These are phyloP conservation scores for Anguilla pacifica DNA, from an alignment of 2,797 vertebrate species.

Conservation along the genomic window DNA sequence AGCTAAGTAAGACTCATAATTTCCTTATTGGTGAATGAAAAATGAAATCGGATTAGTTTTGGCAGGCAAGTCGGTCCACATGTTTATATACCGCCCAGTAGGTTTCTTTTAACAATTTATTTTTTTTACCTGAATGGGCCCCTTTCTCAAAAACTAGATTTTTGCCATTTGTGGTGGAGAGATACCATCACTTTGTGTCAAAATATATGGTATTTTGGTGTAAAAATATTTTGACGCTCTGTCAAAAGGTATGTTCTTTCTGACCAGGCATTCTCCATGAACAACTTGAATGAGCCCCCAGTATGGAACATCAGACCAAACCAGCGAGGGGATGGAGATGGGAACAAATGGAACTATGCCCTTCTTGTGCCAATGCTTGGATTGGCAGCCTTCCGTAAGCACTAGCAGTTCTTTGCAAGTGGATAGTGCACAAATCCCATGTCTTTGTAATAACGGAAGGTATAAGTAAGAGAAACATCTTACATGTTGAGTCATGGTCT, in stretches of 20 bases:
- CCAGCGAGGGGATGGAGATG: conserved; percentile 76
- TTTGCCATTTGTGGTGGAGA: background rate
- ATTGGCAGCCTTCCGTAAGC: conserved; percentile 85
- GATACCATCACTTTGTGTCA: background rate
- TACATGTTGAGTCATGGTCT: background rate
- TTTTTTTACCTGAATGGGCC: background rate
- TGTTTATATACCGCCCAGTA: background rate
- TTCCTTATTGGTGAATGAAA: background rate
- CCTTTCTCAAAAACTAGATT: background rate
- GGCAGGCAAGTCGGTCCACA: background rate
- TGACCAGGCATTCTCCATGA: conserved; percentile 75
- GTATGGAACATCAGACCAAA: conserved; percentile 93
- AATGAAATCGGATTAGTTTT: background rate
- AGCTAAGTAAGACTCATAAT: background rate
- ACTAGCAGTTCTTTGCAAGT: background rate
- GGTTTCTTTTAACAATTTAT: background rate
- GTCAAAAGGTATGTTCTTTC: background rate
- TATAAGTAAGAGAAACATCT: background rate
- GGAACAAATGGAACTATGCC: conserved; percentile 95
- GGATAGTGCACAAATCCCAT: background rate
- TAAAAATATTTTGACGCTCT: background rate
- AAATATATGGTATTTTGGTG: background rate
- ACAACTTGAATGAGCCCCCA: conserved; percentile 95
- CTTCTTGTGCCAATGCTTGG: conserved; percentile 94
- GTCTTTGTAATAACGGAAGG: background rate